These are phyloP conservation scores for Odocoileus hemionus DNA, from an alignment of 2,113 vertebrate genomes.

Conservation along the genomic window DNA sequence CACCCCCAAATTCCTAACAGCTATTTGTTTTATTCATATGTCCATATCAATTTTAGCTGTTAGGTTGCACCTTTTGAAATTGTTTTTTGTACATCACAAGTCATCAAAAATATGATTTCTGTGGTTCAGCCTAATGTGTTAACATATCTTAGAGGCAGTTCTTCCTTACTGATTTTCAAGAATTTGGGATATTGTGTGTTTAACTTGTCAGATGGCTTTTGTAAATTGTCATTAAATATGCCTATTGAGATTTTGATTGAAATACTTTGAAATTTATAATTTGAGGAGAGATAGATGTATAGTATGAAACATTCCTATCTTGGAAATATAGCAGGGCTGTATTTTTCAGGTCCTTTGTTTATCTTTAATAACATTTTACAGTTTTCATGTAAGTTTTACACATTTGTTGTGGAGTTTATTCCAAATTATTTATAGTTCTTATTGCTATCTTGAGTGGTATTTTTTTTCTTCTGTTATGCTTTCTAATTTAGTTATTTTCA, in stretches of 20 bases:
- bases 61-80: neutral
- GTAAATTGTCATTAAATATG: neutral
- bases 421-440: neutral
- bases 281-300: neutral
- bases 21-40: neutral
- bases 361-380: neutral
- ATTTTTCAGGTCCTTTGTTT: neutral
- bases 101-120: neutral
- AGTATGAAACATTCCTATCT: neutral
- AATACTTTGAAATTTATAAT: neutral
- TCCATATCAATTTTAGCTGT: neutral
- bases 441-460: neutral
- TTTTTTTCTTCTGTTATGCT: conserved; percentile 19
- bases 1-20: neutral
- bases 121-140: neutral
- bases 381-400: neutral
- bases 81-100: neutral
- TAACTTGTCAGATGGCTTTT: neutral
- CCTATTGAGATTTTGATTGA: neutral
- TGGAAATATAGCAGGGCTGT: neutral
- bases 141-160: neutral
- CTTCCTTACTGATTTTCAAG: neutral
- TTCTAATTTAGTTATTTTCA: neutral
- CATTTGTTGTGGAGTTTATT: neutral
- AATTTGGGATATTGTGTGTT: neutral